Evolutionary conservation across 2,888 invertebrate species (phyloP).

Genomic region (Zele albiditarsus): DNA sequence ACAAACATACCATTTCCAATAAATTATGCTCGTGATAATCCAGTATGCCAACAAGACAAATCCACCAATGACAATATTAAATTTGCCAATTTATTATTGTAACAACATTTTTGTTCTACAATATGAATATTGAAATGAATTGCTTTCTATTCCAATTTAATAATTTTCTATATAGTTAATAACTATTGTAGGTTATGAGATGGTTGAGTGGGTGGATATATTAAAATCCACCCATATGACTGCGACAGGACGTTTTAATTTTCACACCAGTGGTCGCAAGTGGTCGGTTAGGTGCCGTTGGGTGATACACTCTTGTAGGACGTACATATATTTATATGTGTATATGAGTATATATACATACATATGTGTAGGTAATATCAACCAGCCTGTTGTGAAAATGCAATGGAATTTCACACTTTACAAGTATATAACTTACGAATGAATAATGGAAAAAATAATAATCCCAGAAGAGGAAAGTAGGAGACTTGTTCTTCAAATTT

Average conservation of each 20-base stretch:
- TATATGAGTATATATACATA: neutral
- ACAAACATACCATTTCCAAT: slow-evolving; percentile 51
- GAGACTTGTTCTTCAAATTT: neutral
- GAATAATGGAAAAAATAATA: neutral
- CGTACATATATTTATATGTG: neutral
- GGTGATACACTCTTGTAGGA: neutral
- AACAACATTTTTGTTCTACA: neutral
- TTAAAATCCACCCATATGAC: neutral
- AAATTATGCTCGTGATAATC: slow-evolving; percentile 47
- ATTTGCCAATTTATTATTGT: neutral
- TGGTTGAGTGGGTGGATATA: neutral
- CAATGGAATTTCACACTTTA: neutral
- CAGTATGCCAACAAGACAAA: slow-evolving; percentile 45
- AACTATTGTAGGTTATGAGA: neutral
- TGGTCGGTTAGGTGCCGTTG: neutral
- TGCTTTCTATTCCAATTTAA: neutral
- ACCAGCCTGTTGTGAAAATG: neutral
- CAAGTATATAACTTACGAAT: neutral
- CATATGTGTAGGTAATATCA: neutral
- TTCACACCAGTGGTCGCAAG: neutral
- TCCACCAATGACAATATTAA: slow-evolving; percentile 31
- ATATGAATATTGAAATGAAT: neutral
- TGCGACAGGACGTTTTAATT: slow-evolving; percentile 4
- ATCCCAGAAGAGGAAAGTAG: too few relatives aligned
- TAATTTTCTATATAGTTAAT: neutral